Base-by-base conservation (phyloP, 1,140 invertebrate species). In the Contarinia nasturtii region DNA sequence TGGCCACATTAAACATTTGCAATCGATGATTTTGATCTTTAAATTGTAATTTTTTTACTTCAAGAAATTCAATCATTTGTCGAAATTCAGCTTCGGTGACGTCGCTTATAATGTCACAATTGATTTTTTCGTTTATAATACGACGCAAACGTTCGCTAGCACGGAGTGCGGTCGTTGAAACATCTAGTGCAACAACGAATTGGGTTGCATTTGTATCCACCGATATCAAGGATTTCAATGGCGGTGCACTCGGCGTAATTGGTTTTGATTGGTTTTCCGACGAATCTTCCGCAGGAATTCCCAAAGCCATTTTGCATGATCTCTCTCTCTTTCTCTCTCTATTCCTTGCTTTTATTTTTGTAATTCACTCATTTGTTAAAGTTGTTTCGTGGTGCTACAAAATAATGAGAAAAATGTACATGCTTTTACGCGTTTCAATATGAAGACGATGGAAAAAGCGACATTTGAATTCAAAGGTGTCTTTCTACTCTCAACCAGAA, bases 1-100 rank as follows among this genome's bases (percentile, higher is more conserved):
- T 58, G 38, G 61, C 53, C 44, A 63, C 46, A 38, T 63, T 58
- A 2, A 63, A 51, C 44, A 63, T 61, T 47, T 57, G 58, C 7
- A 63, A 49, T 47, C 61, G 55, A 52, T 63, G 59, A 49, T 59
- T 54, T 53, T 63, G 59, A 50, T 63, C 60, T 33, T 56, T 54
- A 54, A 61, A 60, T 46, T 54, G 56, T n/a, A 63, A 55, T 14
- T 59, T 63, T 33, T 58, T 61, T 33, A 55, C 60, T 47, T 63
- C 61, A 46, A 63, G 54, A 49, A 60, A 63, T 45, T 60, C 54
- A 12, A 63, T 56, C n/a, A 63, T 49, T 33, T 58, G 48, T 54
- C 63, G 59, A 17, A 63, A 63, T 37, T 63, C 61, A 34, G 55
- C 42, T 49, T 61, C 61, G 33, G 61, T 56, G 22, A 63, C 59